Evolutionary conservation across 1,140 invertebrate species (phyloP).

Genomic region (Antheraea pernyi): DNA sequence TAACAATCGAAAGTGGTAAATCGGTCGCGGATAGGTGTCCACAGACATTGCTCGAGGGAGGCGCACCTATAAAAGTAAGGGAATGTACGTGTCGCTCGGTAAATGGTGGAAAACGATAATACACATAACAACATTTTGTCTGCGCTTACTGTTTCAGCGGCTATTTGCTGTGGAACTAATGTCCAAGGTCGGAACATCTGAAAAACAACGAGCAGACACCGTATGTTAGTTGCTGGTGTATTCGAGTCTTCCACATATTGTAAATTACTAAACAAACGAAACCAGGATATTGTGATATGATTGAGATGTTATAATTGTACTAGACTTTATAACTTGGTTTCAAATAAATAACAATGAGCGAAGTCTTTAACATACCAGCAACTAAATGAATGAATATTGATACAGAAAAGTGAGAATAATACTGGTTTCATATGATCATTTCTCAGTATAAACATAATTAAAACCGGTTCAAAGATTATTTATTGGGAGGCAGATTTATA

Average conservation of each 20-base stretch:
- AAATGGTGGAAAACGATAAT: conserved; percentile 66
- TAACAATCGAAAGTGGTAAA: conserved; percentile 38
- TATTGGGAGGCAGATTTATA: conserved; percentile 41
- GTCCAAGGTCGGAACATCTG: conserved; percentile 77
- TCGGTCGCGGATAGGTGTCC: conserved; percentile 44
- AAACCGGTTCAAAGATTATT: conserved; percentile 11
- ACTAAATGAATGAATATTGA: conserved; percentile 34
- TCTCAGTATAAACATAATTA: not conserved
- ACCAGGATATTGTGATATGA: not conserved
- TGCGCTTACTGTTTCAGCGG: conserved; percentile 77
- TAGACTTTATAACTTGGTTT: not conserved
- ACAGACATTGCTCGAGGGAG: conserved; percentile 23
- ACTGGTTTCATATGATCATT: not conserved
- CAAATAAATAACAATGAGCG: conserved; percentile 28
- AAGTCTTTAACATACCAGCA: conserved; percentile 51
- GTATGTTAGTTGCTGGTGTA: conserved; percentile 65
- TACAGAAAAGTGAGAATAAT: not conserved
- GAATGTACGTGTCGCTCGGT: conserved; percentile 53
- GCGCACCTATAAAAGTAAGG: conserved; percentile 28
- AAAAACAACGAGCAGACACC: conserved; percentile 74
- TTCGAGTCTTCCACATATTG: conserved; percentile 39
- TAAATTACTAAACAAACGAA: not conserved
- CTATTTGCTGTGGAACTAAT: conserved; percentile 74
- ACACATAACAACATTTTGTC: conserved; percentile 71
- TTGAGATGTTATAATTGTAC: not conserved